These are phyloP conservation scores for Fulmarus glacialis DNA, from an alignment of 2,113 vertebrate genomes.

Conservation along the genomic window DNA sequence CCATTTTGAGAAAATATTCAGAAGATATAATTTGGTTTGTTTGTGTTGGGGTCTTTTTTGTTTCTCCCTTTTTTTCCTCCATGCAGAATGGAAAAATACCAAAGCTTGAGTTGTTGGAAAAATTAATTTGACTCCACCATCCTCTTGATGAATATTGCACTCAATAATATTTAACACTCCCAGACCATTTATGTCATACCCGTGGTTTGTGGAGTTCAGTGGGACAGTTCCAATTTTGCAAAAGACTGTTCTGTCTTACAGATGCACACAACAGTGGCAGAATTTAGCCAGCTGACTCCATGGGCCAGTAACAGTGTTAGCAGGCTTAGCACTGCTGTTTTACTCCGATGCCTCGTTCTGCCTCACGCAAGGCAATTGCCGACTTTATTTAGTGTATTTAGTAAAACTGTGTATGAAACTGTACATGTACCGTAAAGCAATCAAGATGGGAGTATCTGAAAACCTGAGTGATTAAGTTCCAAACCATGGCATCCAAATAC, in stretches of 20 bases:
- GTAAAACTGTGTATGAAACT: background rate
- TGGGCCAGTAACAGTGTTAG: background rate
- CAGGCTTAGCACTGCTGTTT: background rate
- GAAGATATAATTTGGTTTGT: background rate
- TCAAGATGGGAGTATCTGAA: background rate
- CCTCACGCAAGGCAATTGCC: accelerated
- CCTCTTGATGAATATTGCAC: background rate
- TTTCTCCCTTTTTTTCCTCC: background rate
- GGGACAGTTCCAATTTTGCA: background rate
- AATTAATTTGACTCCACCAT: background rate
- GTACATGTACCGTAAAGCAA: background rate
- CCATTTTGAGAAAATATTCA: background rate
- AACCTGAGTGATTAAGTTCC: background rate
- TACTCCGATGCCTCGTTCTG: background rate
- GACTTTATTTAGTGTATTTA: background rate
- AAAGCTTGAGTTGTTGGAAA: background rate
- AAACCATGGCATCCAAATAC: background rate
- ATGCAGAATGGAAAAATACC: background rate
- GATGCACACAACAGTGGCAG: background rate
- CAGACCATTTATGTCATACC: background rate
- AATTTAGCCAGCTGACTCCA: background rate
- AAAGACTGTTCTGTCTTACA: background rate
- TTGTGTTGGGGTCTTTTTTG: background rate
- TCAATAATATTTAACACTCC: background rate
- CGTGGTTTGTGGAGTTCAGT: background rate